Conservation (phyloP, 2,113 vertebrate genomes). For the Rhodinocichla rosea region DNA sequence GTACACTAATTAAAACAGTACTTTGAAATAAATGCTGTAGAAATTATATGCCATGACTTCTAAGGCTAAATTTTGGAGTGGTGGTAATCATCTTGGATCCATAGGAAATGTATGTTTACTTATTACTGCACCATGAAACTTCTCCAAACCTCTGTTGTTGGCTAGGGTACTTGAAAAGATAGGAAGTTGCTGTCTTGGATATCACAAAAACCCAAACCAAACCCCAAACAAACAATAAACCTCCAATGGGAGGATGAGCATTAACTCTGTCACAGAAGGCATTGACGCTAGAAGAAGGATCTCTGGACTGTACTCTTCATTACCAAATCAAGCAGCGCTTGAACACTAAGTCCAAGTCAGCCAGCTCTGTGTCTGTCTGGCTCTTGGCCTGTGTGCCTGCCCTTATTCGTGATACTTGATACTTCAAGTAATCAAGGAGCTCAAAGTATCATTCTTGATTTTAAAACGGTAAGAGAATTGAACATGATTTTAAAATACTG, state of each 20-base stretch:
- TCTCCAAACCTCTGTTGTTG: background rate
- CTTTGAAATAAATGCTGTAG: background rate
- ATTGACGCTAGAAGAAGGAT: accelerated
- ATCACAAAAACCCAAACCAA: background rate
- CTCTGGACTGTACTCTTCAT: accelerated
- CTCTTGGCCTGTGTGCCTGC: accelerated
- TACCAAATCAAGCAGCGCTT: background rate
- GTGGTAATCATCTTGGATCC: background rate
- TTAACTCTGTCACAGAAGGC: background rate
- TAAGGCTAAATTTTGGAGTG: background rate
- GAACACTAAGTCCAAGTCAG: accelerated
- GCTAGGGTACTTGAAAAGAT: background rate
- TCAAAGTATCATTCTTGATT: accelerated
- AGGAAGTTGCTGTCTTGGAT: background rate
- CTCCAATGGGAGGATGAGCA: accelerated
- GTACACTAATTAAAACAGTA: background rate
- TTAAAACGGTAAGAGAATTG: accelerated
- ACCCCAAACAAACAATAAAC: background rate
- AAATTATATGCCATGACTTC: background rate
- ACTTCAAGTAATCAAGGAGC: background rate
- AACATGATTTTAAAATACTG: accelerated
- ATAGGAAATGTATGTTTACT: accelerated
- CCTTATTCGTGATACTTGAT: accelerated
- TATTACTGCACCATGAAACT: background rate
- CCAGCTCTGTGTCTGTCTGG: accelerated